phyloP scores from a whole-genome alignment of 2,113 vertebrate species.

The Gnathonemus echidnorhynchus region DNA sequence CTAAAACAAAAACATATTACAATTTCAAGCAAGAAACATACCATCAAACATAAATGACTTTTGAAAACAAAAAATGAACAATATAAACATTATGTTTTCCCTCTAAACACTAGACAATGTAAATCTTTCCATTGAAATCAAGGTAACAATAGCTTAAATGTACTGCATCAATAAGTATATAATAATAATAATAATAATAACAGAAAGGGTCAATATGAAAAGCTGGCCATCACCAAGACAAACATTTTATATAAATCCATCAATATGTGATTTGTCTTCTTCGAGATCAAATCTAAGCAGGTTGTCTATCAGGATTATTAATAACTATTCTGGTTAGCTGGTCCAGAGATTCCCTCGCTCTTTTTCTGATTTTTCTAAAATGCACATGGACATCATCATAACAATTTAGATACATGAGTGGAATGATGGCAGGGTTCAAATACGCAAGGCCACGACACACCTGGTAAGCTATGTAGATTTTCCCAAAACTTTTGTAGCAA shows the following conservation, averaged over 20 bases:
- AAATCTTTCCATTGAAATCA: neutral
- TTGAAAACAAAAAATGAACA: neutral
- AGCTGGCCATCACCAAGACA: neutral
- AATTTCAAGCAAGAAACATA: neutral
- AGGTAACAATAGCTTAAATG: neutral
- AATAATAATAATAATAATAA: neutral
- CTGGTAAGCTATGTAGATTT: constrained; percentile 61
- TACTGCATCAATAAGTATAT: neutral
- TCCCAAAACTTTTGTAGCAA: constrained; percentile 39
- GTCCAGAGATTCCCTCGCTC: neutral
- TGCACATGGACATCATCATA: constrained; percentile 35
- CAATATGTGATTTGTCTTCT: neutral
- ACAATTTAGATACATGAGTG: constrained; percentile 62
- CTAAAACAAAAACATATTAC: neutral
- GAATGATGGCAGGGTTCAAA: constrained; percentile 70
- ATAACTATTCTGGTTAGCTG: neutral
- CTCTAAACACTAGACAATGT: neutral
- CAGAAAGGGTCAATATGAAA: neutral
- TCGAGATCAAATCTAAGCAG: neutral
- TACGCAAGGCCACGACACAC: constrained; percentile 63
- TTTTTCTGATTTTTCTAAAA: constrained; percentile 24
- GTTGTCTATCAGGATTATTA: neutral
- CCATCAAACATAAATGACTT: neutral
- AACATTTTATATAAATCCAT: neutral
- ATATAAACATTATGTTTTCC: neutral